phyloP scores from a whole-genome alignment of 2,113 vertebrate species.

The Nyctibius bracteatus region DNA sequence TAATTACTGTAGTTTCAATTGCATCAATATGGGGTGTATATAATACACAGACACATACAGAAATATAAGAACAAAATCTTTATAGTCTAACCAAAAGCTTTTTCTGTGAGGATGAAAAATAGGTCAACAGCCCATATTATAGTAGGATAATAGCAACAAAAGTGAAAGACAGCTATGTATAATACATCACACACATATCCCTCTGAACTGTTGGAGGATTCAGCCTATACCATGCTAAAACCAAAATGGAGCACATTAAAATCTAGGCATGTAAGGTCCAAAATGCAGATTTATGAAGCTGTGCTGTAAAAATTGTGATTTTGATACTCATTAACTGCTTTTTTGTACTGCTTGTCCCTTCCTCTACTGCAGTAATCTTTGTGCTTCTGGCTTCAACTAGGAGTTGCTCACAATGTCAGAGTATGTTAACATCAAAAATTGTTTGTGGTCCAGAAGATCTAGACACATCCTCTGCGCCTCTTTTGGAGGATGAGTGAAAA shows the following conservation, averaged over 20 bases:
- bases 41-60: background rate
- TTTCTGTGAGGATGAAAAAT: background rate
- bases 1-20: background rate
- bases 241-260: background rate
- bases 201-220: background rate
- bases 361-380: background rate
- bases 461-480: background rate
- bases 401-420: fast-evolving
- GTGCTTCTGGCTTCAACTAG: background rate
- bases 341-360: fast-evolving
- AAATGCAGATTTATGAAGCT: background rate
- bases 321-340: background rate
- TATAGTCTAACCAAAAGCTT: background rate
- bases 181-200: background rate
- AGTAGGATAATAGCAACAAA: background rate
- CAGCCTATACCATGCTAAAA: background rate
- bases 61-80: background rate
- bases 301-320: background rate
- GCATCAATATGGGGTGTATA: background rate
- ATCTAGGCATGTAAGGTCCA: background rate
- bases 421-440: background rate
- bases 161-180: background rate
- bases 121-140: background rate
- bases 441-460: background rate
- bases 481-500: background rate